These are phyloP conservation scores for Clanis bilineata DNA, from an alignment of 2,888 invertebrate species.

Conservation along the genomic window DNA sequence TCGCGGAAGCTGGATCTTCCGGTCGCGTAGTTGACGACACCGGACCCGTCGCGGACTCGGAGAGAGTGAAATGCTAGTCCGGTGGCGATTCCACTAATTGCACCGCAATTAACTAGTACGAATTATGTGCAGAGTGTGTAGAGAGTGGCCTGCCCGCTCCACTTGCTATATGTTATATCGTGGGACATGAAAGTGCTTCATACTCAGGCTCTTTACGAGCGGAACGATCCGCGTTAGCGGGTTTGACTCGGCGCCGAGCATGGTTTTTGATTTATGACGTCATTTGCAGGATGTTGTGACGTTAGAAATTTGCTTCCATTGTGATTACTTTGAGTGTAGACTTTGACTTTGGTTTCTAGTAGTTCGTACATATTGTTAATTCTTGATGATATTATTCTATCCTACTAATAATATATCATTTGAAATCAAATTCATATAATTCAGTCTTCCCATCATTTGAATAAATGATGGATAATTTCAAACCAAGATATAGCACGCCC, in stretches of 20 bases:
- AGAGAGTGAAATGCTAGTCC: conserved; percentile 67
- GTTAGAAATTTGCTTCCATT: neutral
- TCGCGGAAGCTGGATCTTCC: conserved; percentile 40
- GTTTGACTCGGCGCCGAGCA: neutral
- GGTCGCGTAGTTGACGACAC: conserved; percentile 25
- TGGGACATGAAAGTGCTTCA: conserved; percentile 72
- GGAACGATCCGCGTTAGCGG: conserved; percentile 36
- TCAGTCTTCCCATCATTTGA: no score
- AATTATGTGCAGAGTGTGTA: conserved; percentile 77
- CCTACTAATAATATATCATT: no score
- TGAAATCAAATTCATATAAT: no score
- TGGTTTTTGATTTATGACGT: conserved; percentile 6
- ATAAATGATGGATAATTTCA: neutral
- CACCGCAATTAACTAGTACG: conserved; percentile 70
- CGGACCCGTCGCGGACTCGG: conserved; percentile 29
- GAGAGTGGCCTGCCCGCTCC: conserved; percentile 78
- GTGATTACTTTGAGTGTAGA: neutral
- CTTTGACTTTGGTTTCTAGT: neutral
- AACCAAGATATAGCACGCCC: neutral
- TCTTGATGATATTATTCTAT: neutral
- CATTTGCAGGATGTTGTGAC: neutral
- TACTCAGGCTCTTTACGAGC: conserved; percentile 55
- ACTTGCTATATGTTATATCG: conserved; percentile 77
- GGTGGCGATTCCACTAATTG: conserved; percentile 64
- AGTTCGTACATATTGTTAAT: neutral